These are phyloP conservation scores for Mixornis gularis DNA, from an alignment of 2,113 vertebrate species.

Conservation along the genomic window DNA sequence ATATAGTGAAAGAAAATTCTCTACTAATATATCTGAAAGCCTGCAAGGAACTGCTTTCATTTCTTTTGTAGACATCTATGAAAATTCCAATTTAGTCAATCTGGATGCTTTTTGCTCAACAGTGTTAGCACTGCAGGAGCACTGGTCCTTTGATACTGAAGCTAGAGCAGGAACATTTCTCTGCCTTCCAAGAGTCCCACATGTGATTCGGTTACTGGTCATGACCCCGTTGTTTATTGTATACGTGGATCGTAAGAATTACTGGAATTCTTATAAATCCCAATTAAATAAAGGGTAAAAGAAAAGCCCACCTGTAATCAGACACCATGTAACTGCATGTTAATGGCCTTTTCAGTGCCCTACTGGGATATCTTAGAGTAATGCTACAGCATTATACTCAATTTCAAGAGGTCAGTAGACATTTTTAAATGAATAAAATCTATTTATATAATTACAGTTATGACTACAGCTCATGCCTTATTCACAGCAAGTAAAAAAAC, in stretches of 20 bases:
- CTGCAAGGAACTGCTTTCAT: background rate
- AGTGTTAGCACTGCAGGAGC: background rate
- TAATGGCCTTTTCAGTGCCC: background rate
- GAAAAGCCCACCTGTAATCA: slow-evolving; percentile 47
- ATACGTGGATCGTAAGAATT: background rate
- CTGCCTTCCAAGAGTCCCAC: background rate
- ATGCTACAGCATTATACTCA: background rate
- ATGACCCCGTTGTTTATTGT: background rate
- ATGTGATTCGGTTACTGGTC: background rate
- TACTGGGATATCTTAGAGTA: background rate
- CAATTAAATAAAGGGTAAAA: slow-evolving; percentile 9
- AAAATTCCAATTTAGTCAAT: background rate
- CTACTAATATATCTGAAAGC: background rate
- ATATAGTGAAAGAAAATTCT: background rate
- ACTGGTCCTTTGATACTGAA: background rate
- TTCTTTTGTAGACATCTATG: background rate
- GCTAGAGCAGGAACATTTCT: background rate
- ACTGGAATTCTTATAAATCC: slow-evolving; percentile 45
- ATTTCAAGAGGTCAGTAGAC: background rate
- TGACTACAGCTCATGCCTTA: slow-evolving; percentile 23
- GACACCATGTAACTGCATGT: background rate
- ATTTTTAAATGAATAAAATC: slow-evolving; percentile 43
- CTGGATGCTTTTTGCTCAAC: background rate
- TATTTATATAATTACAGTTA: slow-evolving; percentile 50
- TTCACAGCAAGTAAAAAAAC: slow-evolving; percentile 22